These are phyloP conservation scores for Serilophus lunatus DNA, from an alignment of 2,113 vertebrate genomes.

Conservation along the genomic window DNA sequence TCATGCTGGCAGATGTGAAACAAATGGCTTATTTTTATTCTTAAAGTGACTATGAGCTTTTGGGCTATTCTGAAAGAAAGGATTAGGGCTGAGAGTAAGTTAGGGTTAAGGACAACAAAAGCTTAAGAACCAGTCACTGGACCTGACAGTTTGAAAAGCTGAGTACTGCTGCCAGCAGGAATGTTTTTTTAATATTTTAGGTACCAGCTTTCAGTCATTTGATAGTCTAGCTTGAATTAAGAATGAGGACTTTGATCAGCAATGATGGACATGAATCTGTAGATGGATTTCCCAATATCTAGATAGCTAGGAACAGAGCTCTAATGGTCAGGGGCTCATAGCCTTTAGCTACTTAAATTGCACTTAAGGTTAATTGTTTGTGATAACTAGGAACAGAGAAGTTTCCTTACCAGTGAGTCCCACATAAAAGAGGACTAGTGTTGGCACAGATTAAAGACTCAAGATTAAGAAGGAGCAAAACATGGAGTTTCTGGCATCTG, in stretches of 20 bases:
- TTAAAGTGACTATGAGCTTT: background rate
- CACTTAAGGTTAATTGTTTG: background rate
- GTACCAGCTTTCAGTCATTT: background rate
- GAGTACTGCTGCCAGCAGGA: background rate
- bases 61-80: background rate
- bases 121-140: background rate
- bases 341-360: background rate
- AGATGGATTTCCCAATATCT: background rate
- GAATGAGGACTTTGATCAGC: background rate
- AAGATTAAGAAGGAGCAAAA: background rate
- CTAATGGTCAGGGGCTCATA: background rate
- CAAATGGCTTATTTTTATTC: background rate
- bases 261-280: background rate
- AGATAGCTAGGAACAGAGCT: background rate
- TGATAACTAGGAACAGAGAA: background rate
- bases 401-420: background rate
- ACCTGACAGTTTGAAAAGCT: background rate
- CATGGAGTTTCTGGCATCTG: background rate
- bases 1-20: background rate
- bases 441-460: background rate
- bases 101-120: background rate
- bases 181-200: background rate
- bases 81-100: background rate
- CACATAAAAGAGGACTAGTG: background rate
- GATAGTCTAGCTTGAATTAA: background rate